Percentiles rank a stretch among this genome's conserved stretches.
These are phyloP conservation scores for Cerceris ruficornis DNA, from an alignment of 2,888 invertebrate genomes.

Conservation along the genomic window DNA sequence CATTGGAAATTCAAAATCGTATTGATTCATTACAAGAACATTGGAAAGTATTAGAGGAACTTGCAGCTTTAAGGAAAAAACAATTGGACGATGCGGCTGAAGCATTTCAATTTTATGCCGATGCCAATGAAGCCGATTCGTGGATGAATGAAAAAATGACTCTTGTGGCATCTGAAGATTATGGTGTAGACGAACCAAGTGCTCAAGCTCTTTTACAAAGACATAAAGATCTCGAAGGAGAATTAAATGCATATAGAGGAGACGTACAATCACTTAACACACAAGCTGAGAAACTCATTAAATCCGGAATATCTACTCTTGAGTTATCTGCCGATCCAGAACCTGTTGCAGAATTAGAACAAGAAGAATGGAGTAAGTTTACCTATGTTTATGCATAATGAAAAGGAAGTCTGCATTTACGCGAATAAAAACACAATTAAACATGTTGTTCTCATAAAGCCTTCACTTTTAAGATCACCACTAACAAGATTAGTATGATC, in stretches of 20 bases:
- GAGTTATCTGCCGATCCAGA: constrained; percentile 82
- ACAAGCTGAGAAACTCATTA: constrained; percentile 90
- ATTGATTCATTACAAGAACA: constrained; percentile 91
- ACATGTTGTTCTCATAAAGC: no score
- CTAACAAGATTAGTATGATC: neutral
- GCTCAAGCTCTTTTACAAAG: constrained; percentile 94
- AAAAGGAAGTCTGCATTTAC: neutral
- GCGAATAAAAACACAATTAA: no score
- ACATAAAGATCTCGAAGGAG: constrained; percentile 93
- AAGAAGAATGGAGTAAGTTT: constrained; percentile 79
- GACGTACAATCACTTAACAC: constrained; percentile 92
- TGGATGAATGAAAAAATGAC: constrained; percentile 98
- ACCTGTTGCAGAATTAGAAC: constrained; percentile 80
- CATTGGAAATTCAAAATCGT: constrained; percentile 90
- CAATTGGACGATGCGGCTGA: constrained; percentile 94
- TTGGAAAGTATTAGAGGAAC: constrained; percentile 94
- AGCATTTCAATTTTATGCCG: constrained; percentile 98
- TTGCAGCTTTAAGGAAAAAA: constrained; percentile 88
- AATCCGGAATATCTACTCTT: constrained; percentile 88
- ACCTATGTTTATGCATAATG: neutral
- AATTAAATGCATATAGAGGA: constrained; percentile 93
- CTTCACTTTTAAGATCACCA: no score
- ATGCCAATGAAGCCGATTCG: constrained; percentile 98
- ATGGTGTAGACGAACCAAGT: constrained; percentile 95
- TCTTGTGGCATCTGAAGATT: constrained; percentile 93